Evolutionary conservation across 2,113 vertebrate genomes (phyloP).

Genomic region (Neotoma lepida): DNA sequence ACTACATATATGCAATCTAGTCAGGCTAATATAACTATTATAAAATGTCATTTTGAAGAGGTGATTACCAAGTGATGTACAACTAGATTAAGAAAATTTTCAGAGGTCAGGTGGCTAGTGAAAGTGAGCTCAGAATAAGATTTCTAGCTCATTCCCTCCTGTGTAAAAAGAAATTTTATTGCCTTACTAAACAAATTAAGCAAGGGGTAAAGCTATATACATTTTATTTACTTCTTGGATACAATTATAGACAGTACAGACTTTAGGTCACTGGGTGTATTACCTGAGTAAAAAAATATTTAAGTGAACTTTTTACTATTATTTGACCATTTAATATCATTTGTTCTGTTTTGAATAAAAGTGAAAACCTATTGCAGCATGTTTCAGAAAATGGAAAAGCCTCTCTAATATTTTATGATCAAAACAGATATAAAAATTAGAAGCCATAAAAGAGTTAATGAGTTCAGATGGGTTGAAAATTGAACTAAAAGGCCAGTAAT

Average conservation of each 20-base stretch:
- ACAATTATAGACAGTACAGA: neutral
- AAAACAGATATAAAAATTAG: slow-evolving; percentile 57
- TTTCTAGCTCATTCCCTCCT: neutral
- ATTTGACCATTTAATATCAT: slow-evolving; percentile 33
- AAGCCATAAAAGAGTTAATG: slow-evolving; percentile 35
- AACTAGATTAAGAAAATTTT: neutral
- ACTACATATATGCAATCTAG: neutral
- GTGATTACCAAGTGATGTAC: neutral
- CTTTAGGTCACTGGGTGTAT: slow-evolving; percentile 11
- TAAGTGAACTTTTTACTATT: slow-evolving; percentile 18
- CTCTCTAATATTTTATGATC: slow-evolving; percentile 21
- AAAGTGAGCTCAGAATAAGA: slow-evolving; percentile 7
- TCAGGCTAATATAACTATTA: slow-evolving; percentile 12
- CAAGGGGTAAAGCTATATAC: neutral
- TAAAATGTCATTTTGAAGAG: slow-evolving; percentile 21
- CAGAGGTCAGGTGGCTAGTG: neutral
- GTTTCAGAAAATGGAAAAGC: slow-evolving; percentile 60
- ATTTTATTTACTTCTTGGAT: neutral
- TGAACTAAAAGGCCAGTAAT: slow-evolving; percentile 26
- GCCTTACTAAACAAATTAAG: slow-evolving; percentile 41
- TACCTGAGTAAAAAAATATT: neutral
- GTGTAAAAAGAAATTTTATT: no score
- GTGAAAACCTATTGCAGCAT: neutral
- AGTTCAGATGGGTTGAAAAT: slow-evolving; percentile 47
- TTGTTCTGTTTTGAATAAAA: slow-evolving; percentile 48